Base-by-base conservation (phyloP, 2,113 vertebrate species). In the Pantherophis guttatus region DNA sequence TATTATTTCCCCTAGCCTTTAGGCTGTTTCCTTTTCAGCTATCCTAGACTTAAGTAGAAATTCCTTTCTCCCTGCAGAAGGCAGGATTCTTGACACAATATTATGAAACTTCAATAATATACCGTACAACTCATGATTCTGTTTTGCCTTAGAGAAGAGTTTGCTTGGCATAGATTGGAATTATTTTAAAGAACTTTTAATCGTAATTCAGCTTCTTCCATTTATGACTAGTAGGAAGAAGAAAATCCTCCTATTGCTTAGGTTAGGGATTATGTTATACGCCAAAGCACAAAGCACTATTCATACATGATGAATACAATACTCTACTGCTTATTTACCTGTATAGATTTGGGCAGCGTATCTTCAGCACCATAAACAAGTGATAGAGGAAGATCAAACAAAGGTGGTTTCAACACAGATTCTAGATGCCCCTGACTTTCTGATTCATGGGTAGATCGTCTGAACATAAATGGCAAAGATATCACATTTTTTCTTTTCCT, bases 371-470 rank as follows among this genome's bases (percentile, higher is more conserved):
- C 96, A 59, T 98, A 99, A 93, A 98, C 97, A 21, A 97, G 92
- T 85, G 97, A 95, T 91, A 99, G 97, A 39, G 98, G 98, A 93
- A 98, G 98, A 90, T 98, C 98, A 96, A 99, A 99, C 55, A 99
- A 96, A 48, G 97, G 91, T 0, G 95, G 95, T 96, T 98, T 98
- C 91, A 96, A 6, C 59, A 96, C 95, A 0, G 91, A 88, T 48
- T 98, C 98, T 0, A 97, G 93, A 39, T 97, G 95, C 17, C 92
- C 97, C 13, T 96, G 65, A 53, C 97, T 95, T 39, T 97, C 98
- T 1, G 97, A 91, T 0, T 87, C 97, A 50, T 97, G 94, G 5
- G 98, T 97, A 75, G 97, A 97, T 87, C 96, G 98, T 94, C 93
- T 98, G 92, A 98, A 95, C 91, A 97, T 97, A 97, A 98, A 97